Evolutionary conservation across 2,888 invertebrate species (phyloP), one percentile per base, ranked within the genome.

Genomic region (Silvanus unidentatus): DNA sequence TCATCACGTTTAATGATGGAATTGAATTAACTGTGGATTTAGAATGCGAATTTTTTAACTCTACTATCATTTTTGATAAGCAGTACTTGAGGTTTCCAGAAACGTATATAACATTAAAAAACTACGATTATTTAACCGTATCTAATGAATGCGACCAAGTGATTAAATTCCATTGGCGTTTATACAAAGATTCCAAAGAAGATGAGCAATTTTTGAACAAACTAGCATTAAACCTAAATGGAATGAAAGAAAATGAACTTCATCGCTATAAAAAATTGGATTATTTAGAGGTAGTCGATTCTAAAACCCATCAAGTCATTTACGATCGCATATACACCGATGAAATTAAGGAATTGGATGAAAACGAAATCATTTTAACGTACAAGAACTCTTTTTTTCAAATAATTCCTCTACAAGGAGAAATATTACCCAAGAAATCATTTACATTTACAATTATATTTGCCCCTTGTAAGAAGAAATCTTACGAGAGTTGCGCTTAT

Each of bases 91-190:
- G 73, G 49, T 78, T 84, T 55, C 68, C 73, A 2, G 77, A 80
- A 37, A 80, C 81, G 0, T 82, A 73, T 54, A 74, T 80, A 43
- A 78, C 77, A 2, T 70, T 82, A 66, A 73, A 75, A 39, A 73
- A 75, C 10, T 74, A 77, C 43, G 71, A 73, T 50, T 68, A 65
- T 0, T 63, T 81, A 14, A 75, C 74, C 50, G 70, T 83, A 38
- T 63, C 63, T 11, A 83, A 83, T 58, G 74, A 74, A 48, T 80
- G 80, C 10, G 64, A 76, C 16, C 74, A 77, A 51, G 32, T 72
- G 3, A 67, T 80, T 1, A 73, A 75, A 0, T 82, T 75, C 53
- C 71, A 75, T 54, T 83, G 82, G 74, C 78, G 79, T 73, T 71
- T 72, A 49, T 74, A 77, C 50, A 69, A 73, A 29, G 71, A 63